Conservation (phyloP, 2,113 vertebrate species). For the Xiphorhynchus elegans region DNA sequence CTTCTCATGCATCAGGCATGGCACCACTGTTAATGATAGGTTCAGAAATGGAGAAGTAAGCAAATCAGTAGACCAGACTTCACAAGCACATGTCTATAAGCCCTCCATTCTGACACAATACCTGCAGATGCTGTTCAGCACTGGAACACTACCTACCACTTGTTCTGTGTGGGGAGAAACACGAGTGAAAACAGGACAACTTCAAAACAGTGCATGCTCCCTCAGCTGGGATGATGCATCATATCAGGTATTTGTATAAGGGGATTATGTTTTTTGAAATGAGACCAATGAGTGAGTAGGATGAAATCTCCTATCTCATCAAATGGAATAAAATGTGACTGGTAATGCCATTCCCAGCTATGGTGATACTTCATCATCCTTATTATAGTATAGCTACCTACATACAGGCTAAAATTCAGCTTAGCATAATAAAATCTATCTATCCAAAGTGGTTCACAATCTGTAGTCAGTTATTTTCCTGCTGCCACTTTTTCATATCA, state of each 20-base stretch:
- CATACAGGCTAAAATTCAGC: not conserved
- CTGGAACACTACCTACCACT: not conserved
- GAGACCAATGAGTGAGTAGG: conserved; percentile 10
- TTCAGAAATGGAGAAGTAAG: not conserved
- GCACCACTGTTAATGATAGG: not conserved
- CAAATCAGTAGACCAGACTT: not conserved
- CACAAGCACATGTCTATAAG: not conserved
- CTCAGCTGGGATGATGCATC: not conserved
- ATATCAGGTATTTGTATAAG: not conserved
- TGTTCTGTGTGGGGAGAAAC: not conserved
- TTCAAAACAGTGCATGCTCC: not conserved
- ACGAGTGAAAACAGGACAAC: not conserved
- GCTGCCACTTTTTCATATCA: not conserved
- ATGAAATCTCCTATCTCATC: not conserved
- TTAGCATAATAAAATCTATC: not conserved
- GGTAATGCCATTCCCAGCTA: not conserved
- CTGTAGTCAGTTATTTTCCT: not conserved
- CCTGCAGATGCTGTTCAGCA: rapidly evolving
- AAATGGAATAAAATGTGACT: conserved; percentile 16
- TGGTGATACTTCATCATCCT: not conserved
- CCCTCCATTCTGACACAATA: not conserved
- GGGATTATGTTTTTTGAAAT: not conserved
- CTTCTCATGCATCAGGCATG: not conserved
- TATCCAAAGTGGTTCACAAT: not conserved
- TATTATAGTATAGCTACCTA: conserved; percentile 10